phyloP scores from a whole-genome alignment of 2,797 vertebrate genomes.

The Hozukius guyotensis region DNA sequence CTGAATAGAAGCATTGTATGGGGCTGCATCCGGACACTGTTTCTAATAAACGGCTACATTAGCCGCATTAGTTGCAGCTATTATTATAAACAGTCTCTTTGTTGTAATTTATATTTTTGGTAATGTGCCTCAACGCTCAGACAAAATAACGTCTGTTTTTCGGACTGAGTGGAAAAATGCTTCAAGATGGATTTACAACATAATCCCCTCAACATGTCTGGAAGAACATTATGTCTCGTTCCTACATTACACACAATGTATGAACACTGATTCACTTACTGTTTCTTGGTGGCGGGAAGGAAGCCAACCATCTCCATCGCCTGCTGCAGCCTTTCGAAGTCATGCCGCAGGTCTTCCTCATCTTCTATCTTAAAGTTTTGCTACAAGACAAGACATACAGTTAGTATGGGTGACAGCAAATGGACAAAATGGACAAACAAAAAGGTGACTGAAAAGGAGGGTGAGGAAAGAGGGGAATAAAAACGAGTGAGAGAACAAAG shows the following conservation, averaged over 20 bases:
- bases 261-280: conserved; percentile 82
- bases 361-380: conserved; percentile 99
- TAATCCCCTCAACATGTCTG: background rate
- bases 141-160: background rate
- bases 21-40: background rate
- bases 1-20: conserved; percentile 28
- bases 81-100: conserved; percentile 18
- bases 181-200: background rate
- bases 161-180: conserved; percentile 10
- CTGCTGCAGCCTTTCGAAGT: conserved; percentile 97
- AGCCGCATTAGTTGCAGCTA: conserved; percentile 4
- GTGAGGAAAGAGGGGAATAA: conserved; percentile 3
- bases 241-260: background rate
- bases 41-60: conserved; percentile 20
- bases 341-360: conserved; percentile 94
- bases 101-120: conserved; percentile 9
- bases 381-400: conserved; percentile 68
- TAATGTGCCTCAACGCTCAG: background rate
- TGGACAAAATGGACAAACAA: background rate
- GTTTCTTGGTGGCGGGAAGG: conserved; percentile 93
- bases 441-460: background rate
- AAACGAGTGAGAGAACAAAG: conserved; percentile 51
- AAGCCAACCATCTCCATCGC: conserved; percentile 99
- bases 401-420: background rate
- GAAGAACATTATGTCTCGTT: background rate